Conservation (phyloP, 2,797 vertebrate species). For the Chlorospingus semifuscus region DNA sequence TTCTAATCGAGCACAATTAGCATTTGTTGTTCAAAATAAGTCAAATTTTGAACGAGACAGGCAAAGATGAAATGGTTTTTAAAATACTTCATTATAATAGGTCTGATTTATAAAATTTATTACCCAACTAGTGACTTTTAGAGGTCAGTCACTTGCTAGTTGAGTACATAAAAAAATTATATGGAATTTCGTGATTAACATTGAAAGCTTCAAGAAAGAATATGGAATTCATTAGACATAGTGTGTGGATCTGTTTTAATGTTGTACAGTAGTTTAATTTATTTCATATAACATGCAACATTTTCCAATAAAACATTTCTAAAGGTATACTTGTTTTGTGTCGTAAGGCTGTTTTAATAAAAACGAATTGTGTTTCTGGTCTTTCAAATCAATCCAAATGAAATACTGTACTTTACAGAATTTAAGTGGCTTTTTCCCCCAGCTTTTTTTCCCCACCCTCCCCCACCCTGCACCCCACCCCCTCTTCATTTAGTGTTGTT, state of each 20-base stretch:
- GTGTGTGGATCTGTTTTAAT: constrained; percentile 47
- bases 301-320: constrained; percentile 57
- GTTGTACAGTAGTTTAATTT: constrained; percentile 65
- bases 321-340: constrained; percentile 41
- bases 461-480: not conserved
- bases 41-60: constrained; percentile 8
- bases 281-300: constrained; percentile 25
- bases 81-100: constrained; percentile 62
- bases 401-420: constrained; percentile 36
- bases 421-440: not conserved
- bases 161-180: constrained; percentile 70
- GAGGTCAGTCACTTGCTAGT: constrained; percentile 66
- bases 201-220: constrained; percentile 54
- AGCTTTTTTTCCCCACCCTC: not conserved
- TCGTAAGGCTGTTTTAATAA: constrained; percentile 42
- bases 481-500: not conserved
- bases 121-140: constrained; percentile 64
- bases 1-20: not conserved
- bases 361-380: constrained; percentile 35
- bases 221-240: constrained; percentile 60
- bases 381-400: constrained; percentile 20
- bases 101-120: constrained; percentile 71
- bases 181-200: constrained; percentile 68
- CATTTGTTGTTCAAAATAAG: constrained; percentile 55
- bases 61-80: constrained; percentile 52